Base-by-base conservation (phyloP, 2,888 invertebrate genomes). In the Ophioninae sp. region DNA sequence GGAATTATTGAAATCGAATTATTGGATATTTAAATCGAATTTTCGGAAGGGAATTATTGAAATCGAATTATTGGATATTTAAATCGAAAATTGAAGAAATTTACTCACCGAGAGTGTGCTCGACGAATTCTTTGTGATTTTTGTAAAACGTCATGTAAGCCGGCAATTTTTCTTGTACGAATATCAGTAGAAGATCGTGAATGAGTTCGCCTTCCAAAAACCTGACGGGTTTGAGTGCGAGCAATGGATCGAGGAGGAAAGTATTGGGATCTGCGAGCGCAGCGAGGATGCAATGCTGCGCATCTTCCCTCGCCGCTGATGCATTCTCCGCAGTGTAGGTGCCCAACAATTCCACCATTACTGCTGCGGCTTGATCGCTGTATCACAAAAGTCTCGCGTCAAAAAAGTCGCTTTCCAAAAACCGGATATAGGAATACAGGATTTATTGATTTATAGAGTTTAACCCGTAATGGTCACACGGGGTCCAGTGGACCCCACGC, bases 281-380 rank as follows among this genome's bases (percentile, higher is more conserved):
- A 1, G 99, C 97, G 20, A 97, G 96, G 90, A 99, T 99, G 93
- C 99, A 99, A 90, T 97, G 96, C 90, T 98, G 97, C 1, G 99
- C 99, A 94, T 99, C 99, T 92, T 99, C 98, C 86, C 98, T 95
- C 0, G 99, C 99, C 86, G 98, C 97, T 1, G 98, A 98, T 0
- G 99, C 99, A 93, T 99, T 99, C 90, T 99, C 99, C 84, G 98
- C 97, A 37, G 98, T 99, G 93, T 99, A 99, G 0, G 99, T 99
- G 37, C 98, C 98, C 79, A 99, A 94, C 0, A 99, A 94, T 93
- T 99, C 99, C 85, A 99, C 96, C 99, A 99, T 99, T 5, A 99
- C 98, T 93, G 98, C 98, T 22, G 98, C 97, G 37, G 98, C 98
- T 89, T 97, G 94, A 91, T 98, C 98, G 93, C 98, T 97, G 92